Conservation (phyloP, 2,888 invertebrate genomes). For the Gandaritis pyraliata region DNA sequence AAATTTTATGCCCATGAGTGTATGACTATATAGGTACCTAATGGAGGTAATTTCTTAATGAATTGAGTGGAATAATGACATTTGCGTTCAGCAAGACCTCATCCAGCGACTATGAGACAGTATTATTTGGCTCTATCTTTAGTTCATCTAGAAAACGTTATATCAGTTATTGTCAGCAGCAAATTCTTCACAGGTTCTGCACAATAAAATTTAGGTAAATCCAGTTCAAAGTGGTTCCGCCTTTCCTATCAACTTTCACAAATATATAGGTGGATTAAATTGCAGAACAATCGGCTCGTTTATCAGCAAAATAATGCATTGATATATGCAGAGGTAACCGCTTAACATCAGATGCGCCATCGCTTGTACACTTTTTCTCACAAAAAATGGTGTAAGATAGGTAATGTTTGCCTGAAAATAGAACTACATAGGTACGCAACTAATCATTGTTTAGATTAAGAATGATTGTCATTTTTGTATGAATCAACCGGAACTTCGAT, state of each 20-base stretch:
- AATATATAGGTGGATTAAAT: too few relatives aligned
- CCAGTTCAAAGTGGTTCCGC: too few relatives aligned
- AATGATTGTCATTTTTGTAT: conserved; percentile 49
- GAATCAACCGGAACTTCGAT: conserved; percentile 58
- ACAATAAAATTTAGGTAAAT: too few relatives aligned
- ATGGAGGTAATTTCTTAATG: conserved; percentile 19
- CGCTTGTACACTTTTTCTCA: too few relatives aligned
- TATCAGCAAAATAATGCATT: too few relatives aligned
- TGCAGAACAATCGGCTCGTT: too few relatives aligned
- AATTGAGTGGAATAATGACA: conserved; percentile 15
- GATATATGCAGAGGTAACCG: too few relatives aligned
- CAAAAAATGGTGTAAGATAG: neutral
- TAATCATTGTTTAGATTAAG: conserved; percentile 47
- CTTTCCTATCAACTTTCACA: too few relatives aligned
- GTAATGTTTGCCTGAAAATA: conserved; percentile 1
- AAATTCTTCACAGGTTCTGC: too few relatives aligned
- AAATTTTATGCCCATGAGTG: conserved; percentile 20
- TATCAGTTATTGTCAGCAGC: too few relatives aligned
- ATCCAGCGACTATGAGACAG: conserved; percentile 1
- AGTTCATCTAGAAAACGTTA: neutral
- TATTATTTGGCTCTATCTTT: neutral
- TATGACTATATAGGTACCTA: neutral
- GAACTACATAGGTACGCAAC: neutral
- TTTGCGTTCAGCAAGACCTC: neutral
- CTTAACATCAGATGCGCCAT: too few relatives aligned